Evolutionary conservation across 2,797 vertebrate species (phyloP), one percentile per base, ranked within the genome.

Genomic region (Xenops minutus): DNA sequence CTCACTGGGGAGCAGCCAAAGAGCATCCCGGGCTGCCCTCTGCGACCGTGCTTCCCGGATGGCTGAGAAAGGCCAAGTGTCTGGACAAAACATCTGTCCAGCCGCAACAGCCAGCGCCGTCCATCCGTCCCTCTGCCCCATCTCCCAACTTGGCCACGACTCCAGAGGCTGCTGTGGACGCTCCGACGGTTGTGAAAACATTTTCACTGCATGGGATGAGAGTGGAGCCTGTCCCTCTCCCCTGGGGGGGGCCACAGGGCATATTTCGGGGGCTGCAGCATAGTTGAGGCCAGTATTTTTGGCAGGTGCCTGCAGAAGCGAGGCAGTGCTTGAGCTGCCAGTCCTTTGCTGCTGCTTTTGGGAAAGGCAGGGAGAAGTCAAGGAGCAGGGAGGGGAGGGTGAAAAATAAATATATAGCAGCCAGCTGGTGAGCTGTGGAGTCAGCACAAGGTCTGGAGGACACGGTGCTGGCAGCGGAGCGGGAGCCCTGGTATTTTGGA

Each of bases 351-450:
- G 75, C 75, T 88, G 85, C 84, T 87, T 86, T 72, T 46, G 91
- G 85, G 91, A 74, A 61, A 92, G 85, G 69, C 79, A 34, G 48
- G 27, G 62, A 81, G 72, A 90, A 87, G 80, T 78, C 69, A 34
- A 39, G 27, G 55, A 78, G 67, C 2, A 2, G 37, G 4, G 12
- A 54, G 24, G 43, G 37, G 34, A 12, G 43, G 41, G 34, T 62
- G 58, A 82, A 95, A 79, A 93, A 95, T 81, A 96, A 96, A 95
- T 90, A 94, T 90, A 81, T 85, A 80, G 81, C 92, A 94, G 92
- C 90, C 96, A 97, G 95, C 93, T 96, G 96, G 96, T 73, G 94
- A 95, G 94, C 88, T 86, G 94, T 95, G 88, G 95, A 96, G 94
- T 95, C 96, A 95, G 96, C 96, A 95, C 82, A 46, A 93, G 92